Conservation (phyloP, 1,140 invertebrate genomes). For the Yoshiicerus persimilis region DNA sequence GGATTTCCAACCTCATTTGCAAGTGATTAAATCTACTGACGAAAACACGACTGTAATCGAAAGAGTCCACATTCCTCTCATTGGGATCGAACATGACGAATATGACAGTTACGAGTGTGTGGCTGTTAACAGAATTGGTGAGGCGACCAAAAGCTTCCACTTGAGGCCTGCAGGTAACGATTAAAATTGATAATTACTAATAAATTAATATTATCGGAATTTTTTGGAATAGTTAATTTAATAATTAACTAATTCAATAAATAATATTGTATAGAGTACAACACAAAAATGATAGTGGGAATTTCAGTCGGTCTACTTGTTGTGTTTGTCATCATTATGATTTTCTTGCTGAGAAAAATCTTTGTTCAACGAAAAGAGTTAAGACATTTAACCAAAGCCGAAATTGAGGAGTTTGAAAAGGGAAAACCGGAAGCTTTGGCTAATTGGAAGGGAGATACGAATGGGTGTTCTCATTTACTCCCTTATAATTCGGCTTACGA, state of each 20-base stretch:
- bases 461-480: neutral
- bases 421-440: slow-evolving; percentile 7
- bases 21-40: neutral
- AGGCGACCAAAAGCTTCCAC: neutral
- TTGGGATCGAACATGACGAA: neutral
- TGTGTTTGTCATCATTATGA: neutral
- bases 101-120: neutral
- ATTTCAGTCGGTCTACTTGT: neutral
- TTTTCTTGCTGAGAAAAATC: neutral
- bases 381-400: slow-evolving; percentile 1
- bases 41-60: neutral
- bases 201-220: no score
- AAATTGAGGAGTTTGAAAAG: slow-evolving; percentile 27
- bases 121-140: neutral
- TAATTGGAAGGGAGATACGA: neutral
- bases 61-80: neutral
- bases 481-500: slow-evolving; percentile 26
- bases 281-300: neutral
- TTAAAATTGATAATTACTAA: neutral
- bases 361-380: neutral
- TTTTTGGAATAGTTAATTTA: no score
- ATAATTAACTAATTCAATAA: no score
- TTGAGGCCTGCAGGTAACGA: neutral
- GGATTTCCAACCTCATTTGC: neutral
- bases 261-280: no score